Base-by-base conservation (phyloP, 2,888 invertebrate species). In the Epistrophella euchroma region DNA sequence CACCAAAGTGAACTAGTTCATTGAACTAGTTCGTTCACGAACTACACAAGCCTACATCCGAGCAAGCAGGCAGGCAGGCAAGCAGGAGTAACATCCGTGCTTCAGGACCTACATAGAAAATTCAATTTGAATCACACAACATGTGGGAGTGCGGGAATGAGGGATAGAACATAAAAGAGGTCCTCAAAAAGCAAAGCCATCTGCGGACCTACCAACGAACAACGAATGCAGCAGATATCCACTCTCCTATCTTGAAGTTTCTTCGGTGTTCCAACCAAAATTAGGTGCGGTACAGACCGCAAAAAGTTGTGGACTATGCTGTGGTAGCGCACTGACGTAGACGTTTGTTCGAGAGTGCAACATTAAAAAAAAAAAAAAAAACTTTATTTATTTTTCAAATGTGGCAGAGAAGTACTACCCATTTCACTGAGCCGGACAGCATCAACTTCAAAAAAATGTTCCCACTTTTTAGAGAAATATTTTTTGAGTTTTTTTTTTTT, bases 121-220 rank as follows among this genome's bases (percentile, higher is more conserved):
- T 86, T 86, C 77, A 82, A 86, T 86, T 86, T 86, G 86, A 82
- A 82, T 81, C 77, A 77, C 58, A 73, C 70, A 81, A 78, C 74
- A 78, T 74, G 82, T 68, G 77, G 77, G 74, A 64, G 70, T 66
- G 32, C 32, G 64, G 75, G 40, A 55, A 19, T 15, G 19, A 37
- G 37, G n/a, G 28, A 32, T 32, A 7, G 11, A 62, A 60, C 22
- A 45, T 43, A 52, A n/a, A 15, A 37, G 22, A 43, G 62, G 22
- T 28, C 11, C 32, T 43, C 19, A 60, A 66, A 82, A 60, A 40
- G 58, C 64, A 82, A 77, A 71, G 19, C 47, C 66, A 68, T 70
- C 58, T 47, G 58, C 35, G 68, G 45, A 75, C 22, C n/a, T 15
- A 37, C 15, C 5, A 35, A 56, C 56, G 32, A 32, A 56, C 47